Conservation (phyloP, 2,797 vertebrate genomes). For the Gobionotothen gibberifrons region DNA sequence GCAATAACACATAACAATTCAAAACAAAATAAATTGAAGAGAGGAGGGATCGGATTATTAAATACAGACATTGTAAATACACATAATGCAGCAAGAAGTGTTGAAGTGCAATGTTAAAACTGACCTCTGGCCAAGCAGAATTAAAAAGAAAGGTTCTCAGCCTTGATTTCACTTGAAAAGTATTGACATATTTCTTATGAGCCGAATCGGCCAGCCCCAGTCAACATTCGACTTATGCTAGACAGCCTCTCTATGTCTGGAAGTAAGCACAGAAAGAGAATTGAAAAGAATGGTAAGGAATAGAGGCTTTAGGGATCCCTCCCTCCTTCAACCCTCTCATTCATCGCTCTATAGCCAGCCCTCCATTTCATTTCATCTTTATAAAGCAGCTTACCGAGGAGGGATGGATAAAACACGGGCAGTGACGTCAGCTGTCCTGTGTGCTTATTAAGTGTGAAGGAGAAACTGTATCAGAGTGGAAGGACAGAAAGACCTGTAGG, state of each 20-base stretch:
- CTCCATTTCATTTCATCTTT: constrained; percentile 43
- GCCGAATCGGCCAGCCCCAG: no score
- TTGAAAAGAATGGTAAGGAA: constrained; percentile 1
- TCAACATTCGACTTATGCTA: constrained; percentile 22
- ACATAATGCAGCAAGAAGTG: no score
- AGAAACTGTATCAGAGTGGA: neutral
- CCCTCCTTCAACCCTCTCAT: constrained; percentile 9
- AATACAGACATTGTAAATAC: no score
- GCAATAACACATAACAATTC: no score
- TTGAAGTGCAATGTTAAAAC: no score
- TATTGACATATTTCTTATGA: no score
- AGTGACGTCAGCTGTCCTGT: constrained; percentile 21
- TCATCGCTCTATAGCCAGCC: constrained; percentile 20
- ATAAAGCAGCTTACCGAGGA: constrained; percentile 57
- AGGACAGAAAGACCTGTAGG: constrained; percentile 16
- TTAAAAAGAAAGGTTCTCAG: no score
- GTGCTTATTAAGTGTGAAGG: constrained; percentile 32
- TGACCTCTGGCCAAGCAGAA: no score
- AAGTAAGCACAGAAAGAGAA: constrained; percentile 6
- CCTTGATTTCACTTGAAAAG: no score
- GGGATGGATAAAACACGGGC: constrained; percentile 2
- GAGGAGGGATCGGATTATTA: no score
- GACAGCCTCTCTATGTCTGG: neutral
- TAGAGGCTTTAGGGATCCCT: constrained; percentile 16
- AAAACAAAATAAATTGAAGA: no score